Percentiles rank a stretch among this genome's conserved stretches.
Evolutionary conservation across 2,113 vertebrate species (phyloP).

Genomic region (Corythaixoides concolor): DNA sequence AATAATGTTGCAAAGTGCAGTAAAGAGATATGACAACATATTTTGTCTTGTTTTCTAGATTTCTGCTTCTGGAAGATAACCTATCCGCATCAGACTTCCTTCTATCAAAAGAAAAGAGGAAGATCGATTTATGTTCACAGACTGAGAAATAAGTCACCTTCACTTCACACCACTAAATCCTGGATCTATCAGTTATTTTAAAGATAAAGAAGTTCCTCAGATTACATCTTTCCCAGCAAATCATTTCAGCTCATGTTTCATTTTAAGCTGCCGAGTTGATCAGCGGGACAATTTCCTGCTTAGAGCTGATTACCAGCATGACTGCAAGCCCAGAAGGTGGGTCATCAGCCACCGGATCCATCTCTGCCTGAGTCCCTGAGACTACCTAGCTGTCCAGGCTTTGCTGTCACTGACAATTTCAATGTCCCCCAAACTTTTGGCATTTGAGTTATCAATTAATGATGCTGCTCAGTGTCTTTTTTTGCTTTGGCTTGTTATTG

Average conservation of each 20-base stretch:
- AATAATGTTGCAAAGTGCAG: background rate
- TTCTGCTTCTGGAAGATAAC: background rate
- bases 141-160: background rate
- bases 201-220: slow-evolving; percentile 42
- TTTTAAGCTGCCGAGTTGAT: background rate
- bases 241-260: background rate
- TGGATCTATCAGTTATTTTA: slow-evolving; percentile 1
- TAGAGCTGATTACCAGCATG: background rate
- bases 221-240: background rate
- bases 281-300: background rate
- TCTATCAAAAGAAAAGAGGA: background rate
- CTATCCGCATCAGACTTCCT: background rate
- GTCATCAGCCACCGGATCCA: background rate
- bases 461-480: background rate
- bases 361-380: background rate
- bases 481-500: slow-evolving; percentile 7
- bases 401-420: background rate
- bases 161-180: background rate
- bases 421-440: background rate
- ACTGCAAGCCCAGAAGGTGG: background rate
- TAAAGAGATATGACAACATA: background rate
- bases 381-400: background rate
- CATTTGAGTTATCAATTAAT: background rate
- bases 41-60: slow-evolving; percentile 46
- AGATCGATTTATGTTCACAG: background rate